phyloP scores from a whole-genome alignment of 2,888 invertebrate species.

The Kuschelorhynchus macadamiae region DNA sequence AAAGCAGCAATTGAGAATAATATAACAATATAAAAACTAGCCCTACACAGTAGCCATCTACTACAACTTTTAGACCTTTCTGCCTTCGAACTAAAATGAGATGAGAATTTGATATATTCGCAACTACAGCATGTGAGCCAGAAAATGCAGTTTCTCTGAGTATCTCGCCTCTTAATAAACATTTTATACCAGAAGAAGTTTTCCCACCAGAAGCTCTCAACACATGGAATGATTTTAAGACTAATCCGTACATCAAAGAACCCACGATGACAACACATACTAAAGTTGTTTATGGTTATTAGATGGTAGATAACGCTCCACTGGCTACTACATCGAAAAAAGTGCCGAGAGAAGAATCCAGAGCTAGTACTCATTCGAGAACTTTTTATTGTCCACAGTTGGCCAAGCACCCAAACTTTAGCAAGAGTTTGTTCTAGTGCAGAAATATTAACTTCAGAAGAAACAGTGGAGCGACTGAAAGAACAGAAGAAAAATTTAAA shows the following conservation, averaged over 20 bases:
- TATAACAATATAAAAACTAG: conserved; percentile 40
- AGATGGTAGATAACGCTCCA: not conserved
- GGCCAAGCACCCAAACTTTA: conserved; percentile 30
- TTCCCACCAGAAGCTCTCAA: conserved; percentile 30
- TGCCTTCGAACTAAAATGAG: conserved; percentile 24
- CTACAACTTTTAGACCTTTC: conserved; percentile 52
- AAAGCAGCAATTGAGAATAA: conserved; percentile 21
- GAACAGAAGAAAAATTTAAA: too few relatives aligned
- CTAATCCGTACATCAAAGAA: conserved; percentile 11
- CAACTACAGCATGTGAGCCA: conserved; percentile 44
- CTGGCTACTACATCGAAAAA: conserved; percentile 6
- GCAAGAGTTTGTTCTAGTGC: conserved; percentile 30
- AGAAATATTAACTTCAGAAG: too few relatives aligned
- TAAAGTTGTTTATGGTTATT: conserved; percentile 21
- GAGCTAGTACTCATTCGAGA: conserved; percentile 28
- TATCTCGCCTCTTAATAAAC: conserved; percentile 31
- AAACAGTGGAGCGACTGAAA: conserved; percentile 28
- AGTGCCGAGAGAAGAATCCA: not conserved
- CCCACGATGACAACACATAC: conserved; percentile 16
- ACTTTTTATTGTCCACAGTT: conserved; percentile 30
- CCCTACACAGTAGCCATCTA: conserved; percentile 53
- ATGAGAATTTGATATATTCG: conserved; percentile 20
- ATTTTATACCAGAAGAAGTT: conserved; percentile 21
- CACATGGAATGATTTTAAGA: conserved; percentile 28
- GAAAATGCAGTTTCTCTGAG: conserved; percentile 32